These are phyloP conservation scores for Etia nguti DNA, from an alignment of 2,113 vertebrate genomes.

Conservation along the genomic window DNA sequence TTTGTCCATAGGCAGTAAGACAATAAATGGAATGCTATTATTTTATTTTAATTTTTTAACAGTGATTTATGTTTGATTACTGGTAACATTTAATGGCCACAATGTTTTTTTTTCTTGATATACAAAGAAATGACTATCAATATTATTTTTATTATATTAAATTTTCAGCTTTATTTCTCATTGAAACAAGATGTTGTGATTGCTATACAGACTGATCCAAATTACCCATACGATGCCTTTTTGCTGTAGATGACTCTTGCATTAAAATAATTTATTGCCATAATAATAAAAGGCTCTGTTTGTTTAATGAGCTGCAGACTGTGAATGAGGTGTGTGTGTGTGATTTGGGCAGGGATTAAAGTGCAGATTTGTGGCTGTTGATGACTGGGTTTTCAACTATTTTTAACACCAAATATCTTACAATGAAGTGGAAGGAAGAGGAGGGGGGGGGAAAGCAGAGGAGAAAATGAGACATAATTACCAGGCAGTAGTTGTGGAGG, in stretches of 20 bases:
- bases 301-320: background rate
- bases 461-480: background rate
- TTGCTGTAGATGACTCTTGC: constrained; percentile 55
- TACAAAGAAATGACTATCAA: constrained; percentile 6
- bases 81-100: constrained; percentile 15
- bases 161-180: background rate
- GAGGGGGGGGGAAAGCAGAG: background rate
- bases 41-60: background rate
- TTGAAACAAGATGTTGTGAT: constrained; percentile 4
- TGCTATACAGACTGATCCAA: constrained; percentile 27
- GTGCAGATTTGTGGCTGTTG: background rate
- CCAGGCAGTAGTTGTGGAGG: background rate
- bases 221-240: constrained; percentile 42
- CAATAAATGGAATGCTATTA: background rate
- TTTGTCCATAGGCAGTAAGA: constrained; percentile 34
- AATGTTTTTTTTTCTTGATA: constrained; percentile 12
- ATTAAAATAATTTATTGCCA: constrained; percentile 67
- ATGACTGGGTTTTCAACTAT: background rate
- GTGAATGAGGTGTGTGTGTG: background rate
- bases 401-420: background rate
- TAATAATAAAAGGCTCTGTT: background rate
- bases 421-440: background rate
- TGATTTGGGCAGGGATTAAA: background rate
- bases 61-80: constrained; percentile 35
- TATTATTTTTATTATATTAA: constrained; percentile 36